Evolutionary conservation across 1,140 invertebrate genomes (phyloP).

Genomic region (Drosophila littoralis): DNA sequence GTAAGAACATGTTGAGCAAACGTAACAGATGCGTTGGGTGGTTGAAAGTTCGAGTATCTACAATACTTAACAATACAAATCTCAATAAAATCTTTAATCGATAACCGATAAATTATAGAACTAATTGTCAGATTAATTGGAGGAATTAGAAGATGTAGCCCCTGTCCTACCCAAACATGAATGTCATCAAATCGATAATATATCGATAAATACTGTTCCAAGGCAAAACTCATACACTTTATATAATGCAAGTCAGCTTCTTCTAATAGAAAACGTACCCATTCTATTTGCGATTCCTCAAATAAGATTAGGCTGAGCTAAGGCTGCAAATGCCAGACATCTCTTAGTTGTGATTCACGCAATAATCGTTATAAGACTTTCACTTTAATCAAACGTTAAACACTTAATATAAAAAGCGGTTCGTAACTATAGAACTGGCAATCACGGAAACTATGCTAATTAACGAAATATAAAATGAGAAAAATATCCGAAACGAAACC

Average conservation of each 20-base stretch:
- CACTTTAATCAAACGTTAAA: conserved; percentile 34
- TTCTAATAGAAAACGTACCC: too few species aligned
- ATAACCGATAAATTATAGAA: too few species aligned
- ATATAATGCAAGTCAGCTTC: too few species aligned
- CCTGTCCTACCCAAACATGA: too few species aligned
- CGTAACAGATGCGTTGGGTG: too few species aligned
- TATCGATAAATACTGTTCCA: not conserved
- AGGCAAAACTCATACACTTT: too few species aligned
- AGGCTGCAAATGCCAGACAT: not conserved
- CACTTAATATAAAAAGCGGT: not conserved
- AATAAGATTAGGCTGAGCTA: too few species aligned
- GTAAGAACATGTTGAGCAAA: too few species aligned
- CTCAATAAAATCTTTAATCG: too few species aligned
- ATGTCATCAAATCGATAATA: not conserved
- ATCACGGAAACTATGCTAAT: conserved; percentile 44
- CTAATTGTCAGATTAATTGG: too few species aligned
- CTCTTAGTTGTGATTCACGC: not conserved
- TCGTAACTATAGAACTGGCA: conserved; percentile 10
- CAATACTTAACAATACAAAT: not conserved
- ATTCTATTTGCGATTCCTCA: not conserved
- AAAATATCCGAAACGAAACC: conserved; percentile 42
- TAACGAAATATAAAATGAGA: conserved; percentile 35
- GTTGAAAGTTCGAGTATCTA: too few species aligned
- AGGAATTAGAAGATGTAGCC: too few species aligned
- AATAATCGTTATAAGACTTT: conserved; percentile 22